These are phyloP conservation scores for Cryptotermes secundus DNA, from an alignment of 1,140 invertebrate genomes.

Conservation along the genomic window DNA sequence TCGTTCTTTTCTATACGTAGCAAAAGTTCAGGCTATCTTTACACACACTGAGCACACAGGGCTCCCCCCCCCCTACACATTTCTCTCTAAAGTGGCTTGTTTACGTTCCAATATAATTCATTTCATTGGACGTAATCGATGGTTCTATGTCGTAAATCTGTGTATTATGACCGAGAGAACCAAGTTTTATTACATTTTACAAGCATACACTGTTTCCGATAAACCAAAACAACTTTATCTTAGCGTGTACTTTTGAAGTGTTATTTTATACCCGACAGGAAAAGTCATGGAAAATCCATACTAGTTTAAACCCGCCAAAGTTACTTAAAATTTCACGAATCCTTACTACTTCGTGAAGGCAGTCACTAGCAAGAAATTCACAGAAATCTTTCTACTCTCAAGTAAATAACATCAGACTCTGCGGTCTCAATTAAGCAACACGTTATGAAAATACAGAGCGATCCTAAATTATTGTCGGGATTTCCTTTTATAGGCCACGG, in stretches of 20 bases:
- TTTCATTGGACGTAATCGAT: background rate
- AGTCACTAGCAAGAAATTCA: no score
- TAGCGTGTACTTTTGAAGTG: background rate
- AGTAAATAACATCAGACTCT: no score
- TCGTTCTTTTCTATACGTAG: background rate
- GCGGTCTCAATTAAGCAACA: no score
- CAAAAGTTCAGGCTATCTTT: background rate
- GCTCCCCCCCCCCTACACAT: background rate
- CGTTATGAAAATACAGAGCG: no score
- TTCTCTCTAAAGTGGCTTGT: background rate
- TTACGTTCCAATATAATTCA: background rate
- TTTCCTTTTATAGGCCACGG: no score
- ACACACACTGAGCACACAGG: background rate
- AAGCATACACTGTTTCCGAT: background rate
- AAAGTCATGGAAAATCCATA: no score
- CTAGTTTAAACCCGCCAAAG: no score
- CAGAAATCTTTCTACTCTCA: no score
- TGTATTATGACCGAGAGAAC: background rate
- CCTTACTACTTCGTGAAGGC: no score
- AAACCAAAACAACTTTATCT: background rate
- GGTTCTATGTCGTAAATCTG: background rate
- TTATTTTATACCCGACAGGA: no score
- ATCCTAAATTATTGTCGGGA: no score
- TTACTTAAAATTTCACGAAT: no score
- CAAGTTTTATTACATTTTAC: background rate